Evolutionary conservation across 2,113 vertebrate genomes (phyloP).

Genomic region (Sturnira hondurensis): DNA sequence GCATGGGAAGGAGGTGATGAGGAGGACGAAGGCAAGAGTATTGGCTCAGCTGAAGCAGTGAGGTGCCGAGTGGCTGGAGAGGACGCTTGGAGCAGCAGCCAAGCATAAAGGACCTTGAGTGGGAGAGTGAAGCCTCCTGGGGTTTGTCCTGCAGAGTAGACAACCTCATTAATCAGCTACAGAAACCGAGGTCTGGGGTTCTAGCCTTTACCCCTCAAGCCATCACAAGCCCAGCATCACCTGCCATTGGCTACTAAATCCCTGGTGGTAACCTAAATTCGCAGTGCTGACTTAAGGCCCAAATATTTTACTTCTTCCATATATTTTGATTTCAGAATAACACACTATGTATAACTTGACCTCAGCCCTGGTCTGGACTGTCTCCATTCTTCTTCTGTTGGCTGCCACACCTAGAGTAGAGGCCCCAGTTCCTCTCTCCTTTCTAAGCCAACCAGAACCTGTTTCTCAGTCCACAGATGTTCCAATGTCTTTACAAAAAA

Average conservation of each 20-base stretch:
- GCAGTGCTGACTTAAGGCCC: neutral
- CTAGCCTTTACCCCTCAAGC: neutral
- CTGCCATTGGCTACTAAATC: neutral
- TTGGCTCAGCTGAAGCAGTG: accelerated
- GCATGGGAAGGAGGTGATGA: neutral
- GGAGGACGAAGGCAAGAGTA: neutral
- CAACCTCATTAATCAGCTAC: neutral
- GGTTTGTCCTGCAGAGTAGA: neutral
- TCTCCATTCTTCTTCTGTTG: neutral
- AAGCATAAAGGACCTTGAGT: neutral
- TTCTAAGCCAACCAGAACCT: neutral
- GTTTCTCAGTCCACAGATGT: neutral
- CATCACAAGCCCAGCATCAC: neutral
- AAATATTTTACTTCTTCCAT: neutral
- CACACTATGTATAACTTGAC: neutral
- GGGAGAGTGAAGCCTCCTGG: neutral
- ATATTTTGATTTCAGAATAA: neutral
- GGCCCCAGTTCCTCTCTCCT: neutral
- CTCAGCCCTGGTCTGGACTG: neutral
- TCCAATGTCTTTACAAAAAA: neutral
- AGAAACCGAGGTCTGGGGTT: neutral
- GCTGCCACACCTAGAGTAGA: neutral
- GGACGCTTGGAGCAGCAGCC: neutral
- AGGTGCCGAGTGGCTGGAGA: too few species aligned
- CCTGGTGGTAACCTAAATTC: neutral